phyloP scores from a whole-genome alignment of 1,140 invertebrate genomes.

The Neodiprion pinetum region DNA sequence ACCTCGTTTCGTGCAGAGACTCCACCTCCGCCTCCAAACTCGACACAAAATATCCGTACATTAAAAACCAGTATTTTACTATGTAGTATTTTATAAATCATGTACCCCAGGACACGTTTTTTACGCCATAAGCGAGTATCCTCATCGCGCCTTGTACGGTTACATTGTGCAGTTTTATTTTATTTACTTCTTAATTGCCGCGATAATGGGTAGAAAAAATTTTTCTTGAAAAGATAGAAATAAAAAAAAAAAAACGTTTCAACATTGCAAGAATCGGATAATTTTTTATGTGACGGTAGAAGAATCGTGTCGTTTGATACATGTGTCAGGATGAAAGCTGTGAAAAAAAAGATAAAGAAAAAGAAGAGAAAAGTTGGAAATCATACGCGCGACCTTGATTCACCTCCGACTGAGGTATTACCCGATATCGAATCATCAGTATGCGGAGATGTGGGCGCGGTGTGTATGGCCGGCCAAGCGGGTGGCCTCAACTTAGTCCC shows the following conservation, averaged over 20 bases:
- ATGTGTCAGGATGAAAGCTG: too few relatives aligned
- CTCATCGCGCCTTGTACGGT: too few relatives aligned
- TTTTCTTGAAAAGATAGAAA: neutral
- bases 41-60: too few relatives aligned
- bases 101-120: too few relatives aligned
- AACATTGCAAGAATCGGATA: too few relatives aligned
- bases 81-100: too few relatives aligned
- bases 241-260: neutral
- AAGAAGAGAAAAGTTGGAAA: neutral
- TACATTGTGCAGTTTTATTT: neutral
- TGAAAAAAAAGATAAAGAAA: neutral
- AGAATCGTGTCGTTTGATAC: neutral
- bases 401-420: neutral
- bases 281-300: too few relatives aligned
- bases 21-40: too few relatives aligned
- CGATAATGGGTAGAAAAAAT: neutral
- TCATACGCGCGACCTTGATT: neutral
- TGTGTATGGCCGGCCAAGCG: neutral
- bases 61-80: too few relatives aligned
- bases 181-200: neutral
- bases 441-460: constrained; percentile 6
- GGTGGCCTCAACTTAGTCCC: neutral
- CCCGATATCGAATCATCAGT: neutral
- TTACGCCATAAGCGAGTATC: too few relatives aligned
- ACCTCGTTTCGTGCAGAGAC: too few relatives aligned